Conservation (phyloP, 2,113 vertebrate genomes). For the Malurus cyaneus region DNA sequence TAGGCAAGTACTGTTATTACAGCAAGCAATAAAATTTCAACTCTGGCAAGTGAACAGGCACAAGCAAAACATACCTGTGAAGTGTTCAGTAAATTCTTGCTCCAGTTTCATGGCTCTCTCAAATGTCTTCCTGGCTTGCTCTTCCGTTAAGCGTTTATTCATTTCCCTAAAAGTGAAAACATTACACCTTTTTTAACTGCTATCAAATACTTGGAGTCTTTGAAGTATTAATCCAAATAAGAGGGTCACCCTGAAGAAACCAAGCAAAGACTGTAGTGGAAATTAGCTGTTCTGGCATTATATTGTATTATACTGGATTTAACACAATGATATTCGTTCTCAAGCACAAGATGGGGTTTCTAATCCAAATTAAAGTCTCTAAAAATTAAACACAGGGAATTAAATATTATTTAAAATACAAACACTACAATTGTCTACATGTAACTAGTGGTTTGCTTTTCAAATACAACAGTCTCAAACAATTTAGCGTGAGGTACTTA, state of each 20-base stretch:
- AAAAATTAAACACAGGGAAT: background rate
- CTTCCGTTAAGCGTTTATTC: slow-evolving; percentile 95
- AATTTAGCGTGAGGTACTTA: background rate
- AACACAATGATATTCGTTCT: background rate
- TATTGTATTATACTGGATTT: background rate
- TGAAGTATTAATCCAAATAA: background rate
- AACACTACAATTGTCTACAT: background rate
- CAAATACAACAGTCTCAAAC: background rate
- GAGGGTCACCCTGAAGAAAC: background rate
- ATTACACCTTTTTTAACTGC: background rate
- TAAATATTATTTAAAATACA: background rate
- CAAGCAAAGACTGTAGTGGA: background rate
- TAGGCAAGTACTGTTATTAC: background rate
- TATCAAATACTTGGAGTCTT: background rate
- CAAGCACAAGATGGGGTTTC: background rate
- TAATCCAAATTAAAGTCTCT: background rate
- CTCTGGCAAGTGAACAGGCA: background rate
- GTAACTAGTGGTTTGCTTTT: background rate
- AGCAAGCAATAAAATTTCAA: background rate
- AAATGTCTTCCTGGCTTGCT: slow-evolving; percentile 93
- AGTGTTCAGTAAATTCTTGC: slow-evolving; percentile 97
- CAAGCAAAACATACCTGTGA: slow-evolving; percentile 85
- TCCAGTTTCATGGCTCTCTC: slow-evolving; percentile 96
- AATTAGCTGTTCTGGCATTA: background rate
- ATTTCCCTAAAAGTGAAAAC: slow-evolving; percentile 85